Evolutionary conservation across 2,797 vertebrate species (phyloP).

Genomic region (Neoniphon sammara): DNA sequence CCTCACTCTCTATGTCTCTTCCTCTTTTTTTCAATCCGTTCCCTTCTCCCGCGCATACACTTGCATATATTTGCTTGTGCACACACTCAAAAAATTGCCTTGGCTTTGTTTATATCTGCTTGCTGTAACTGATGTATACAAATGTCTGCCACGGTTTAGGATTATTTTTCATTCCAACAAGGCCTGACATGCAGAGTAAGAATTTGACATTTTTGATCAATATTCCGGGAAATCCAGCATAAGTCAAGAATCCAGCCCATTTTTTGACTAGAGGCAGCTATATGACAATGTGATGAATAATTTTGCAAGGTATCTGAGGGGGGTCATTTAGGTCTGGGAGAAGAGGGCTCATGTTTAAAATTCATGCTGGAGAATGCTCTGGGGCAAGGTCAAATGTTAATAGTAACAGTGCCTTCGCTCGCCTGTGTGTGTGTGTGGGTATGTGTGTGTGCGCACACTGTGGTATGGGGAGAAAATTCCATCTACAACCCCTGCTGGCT

Average conservation of each 20-base stretch:
- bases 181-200: conserved; percentile 21
- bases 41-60: neutral
- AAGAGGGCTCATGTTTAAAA: conserved; percentile 58
- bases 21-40: neutral
- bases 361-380: conserved; percentile 44
- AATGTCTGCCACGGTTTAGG: conserved; percentile 9
- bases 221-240: conserved; percentile 43
- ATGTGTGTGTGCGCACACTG: neutral
- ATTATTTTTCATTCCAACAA: conserved; percentile 43
- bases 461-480: conserved; percentile 40
- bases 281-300: conserved; percentile 60
- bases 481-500: conserved; percentile 40
- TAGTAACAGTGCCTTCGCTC: conserved; percentile 43
- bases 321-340: conserved; percentile 37
- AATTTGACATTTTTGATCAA: conserved; percentile 61
- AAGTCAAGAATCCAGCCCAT: conserved; percentile 24
- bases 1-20: neutral
- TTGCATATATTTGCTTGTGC: neutral
- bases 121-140: conserved; percentile 18
- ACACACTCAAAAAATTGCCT: neutral
- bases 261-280: conserved; percentile 50
- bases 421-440: conserved; percentile 8
- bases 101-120: conserved; percentile 3
- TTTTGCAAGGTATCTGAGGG: conserved; percentile 48
- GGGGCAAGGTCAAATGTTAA: conserved; percentile 63